Evolutionary conservation across 2,888 invertebrate species (phyloP).

Genomic region (Drosophila mercatorum): DNA sequence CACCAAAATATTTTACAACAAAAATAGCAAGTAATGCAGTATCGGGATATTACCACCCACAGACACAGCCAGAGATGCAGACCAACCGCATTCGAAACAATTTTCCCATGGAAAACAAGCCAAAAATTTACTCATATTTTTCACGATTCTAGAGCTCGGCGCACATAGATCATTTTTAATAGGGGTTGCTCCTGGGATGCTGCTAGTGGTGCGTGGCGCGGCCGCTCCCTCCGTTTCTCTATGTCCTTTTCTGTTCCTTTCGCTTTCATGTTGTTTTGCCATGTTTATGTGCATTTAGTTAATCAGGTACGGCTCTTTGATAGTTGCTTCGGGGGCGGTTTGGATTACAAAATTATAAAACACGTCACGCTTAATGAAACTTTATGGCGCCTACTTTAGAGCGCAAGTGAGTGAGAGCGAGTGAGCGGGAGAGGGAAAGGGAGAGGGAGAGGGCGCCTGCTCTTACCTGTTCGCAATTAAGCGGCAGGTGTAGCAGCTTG

Average conservation of each 20-base stretch:
- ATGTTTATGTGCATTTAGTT: constrained; percentile 75
- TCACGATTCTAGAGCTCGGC: constrained; percentile 27
- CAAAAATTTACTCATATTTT: constrained; percentile 47
- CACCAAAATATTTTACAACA: constrained; percentile 13
- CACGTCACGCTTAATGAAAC: constrained; percentile 80
- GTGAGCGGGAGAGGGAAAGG: background rate
- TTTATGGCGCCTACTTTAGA: constrained; percentile 68
- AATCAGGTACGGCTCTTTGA: constrained; percentile 70
- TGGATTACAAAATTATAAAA: constrained; percentile 58
- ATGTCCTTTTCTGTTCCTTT: constrained; percentile 5
- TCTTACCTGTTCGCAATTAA: constrained; percentile 60
- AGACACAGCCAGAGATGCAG: background rate
- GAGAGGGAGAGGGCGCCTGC: constrained; percentile 17
- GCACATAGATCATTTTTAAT: constrained; percentile 61
- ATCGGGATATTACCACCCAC: constrained; percentile 56
- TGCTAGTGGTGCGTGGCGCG: constrained; percentile 13
- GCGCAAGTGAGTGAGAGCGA: constrained; percentile 1
- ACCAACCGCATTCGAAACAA: constrained; percentile 36
- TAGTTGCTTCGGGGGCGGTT: constrained; percentile 45
- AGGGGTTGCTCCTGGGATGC: constrained; percentile 64
- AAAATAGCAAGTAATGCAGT: constrained; percentile 54
- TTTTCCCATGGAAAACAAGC: constrained; percentile 64
- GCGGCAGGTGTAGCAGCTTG: constrained; percentile 65
- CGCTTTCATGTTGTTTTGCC: constrained; percentile 44
- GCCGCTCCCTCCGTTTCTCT: background rate